Base-by-base conservation (phyloP, 2,888 invertebrate genomes). In the Lathronympha strigana region DNA sequence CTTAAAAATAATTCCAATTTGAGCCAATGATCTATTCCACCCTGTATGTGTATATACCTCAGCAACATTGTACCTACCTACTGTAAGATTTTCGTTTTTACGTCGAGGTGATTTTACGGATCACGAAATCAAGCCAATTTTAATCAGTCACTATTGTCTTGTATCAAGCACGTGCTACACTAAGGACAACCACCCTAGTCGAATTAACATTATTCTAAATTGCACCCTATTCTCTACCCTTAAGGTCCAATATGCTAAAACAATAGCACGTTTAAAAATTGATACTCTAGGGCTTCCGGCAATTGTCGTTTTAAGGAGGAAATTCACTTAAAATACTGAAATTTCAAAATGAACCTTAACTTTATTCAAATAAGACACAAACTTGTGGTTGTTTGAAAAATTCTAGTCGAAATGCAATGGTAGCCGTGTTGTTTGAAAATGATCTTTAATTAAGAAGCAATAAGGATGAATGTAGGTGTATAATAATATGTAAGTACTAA, bases 291-390 rank as follows among this genome's bases (percentile, higher is more conserved):
- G 23, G 45, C 51, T 64, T 68, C 71, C 71, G 60, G 66, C 53
- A 67, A 68, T 71, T 69, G 68, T 69, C 68, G 43, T 68, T 66
- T 53, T 68, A 71, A 68, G 64, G 67, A 71, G 71, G 67, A 71
- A 61, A 64, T 67, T 67, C 68, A 66, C 61, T 60, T 50, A 33
- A 51, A 53, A 9, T 4, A 15, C 25, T 28, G 33, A 33, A 53
- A 61, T 17, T 6, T 4, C 2, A 55, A 43, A 40, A 28, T 43
- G 28, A 55, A 28, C 55, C 28, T 25, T 40, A 55, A 19, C 3
- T 0, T 2, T 6, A 13, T 43, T 15, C 2, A 0, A 40, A 17
- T 55, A 43, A 40, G 25, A 19, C 8, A 8, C 21, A 55, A 28
- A 21, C 5, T 40, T 1, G 40, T 55, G 11, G 15, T 25, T 11